Evolutionary conservation across 2,888 invertebrate species (phyloP), one percentile per base, ranked within the genome.

Genomic region (Brenthis hecate): DNA sequence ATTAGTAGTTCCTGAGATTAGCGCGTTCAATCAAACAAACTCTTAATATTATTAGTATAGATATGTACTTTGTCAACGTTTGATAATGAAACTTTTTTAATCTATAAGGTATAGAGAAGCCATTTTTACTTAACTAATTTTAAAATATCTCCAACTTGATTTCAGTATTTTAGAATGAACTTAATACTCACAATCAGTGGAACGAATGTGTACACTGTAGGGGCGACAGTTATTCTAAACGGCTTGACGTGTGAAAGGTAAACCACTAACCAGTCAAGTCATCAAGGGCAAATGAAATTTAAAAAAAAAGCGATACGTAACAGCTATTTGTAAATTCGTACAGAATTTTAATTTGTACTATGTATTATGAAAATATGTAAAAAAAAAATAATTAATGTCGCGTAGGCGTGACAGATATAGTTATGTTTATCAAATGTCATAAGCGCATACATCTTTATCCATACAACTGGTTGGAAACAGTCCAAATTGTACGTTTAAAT

Each of bases 361-460:
- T 61, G 5, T 6, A 28, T 36, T 32, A 19, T 50, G n/a, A 19
- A 53, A 16, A 61, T 32, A 6, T 16, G 19, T 53, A 53, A 43
- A 51, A 53, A 60, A 48, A 58, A 58, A 48, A 4, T 28, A 28
- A 43, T 43, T 43, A 48, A 19, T 13, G 6, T 13, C 3, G 53
- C 14, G 53, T 53, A 36, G 62, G 62, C 53, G 62, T 23, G 53
- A 51, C 62, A 36, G 62, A 53, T 53, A 62, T 62, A 43, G 53
- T 51, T 16, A 53, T 36, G 53, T 53, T 36, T 53, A 36, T 62
- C 53, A 62, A 62, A 19, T 53, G 62, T 43, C 62, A 19, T 62
- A 53, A 16, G 51, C 19, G 36, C 53, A 51, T 53, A 54, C 58
- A 66, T 54, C 60, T 58, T 66, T 60, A 55, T 66, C 60, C 55